These are phyloP conservation scores for Sebastes steindachneri DNA, from an alignment of 2,797 vertebrate species.

Conservation along the genomic window DNA sequence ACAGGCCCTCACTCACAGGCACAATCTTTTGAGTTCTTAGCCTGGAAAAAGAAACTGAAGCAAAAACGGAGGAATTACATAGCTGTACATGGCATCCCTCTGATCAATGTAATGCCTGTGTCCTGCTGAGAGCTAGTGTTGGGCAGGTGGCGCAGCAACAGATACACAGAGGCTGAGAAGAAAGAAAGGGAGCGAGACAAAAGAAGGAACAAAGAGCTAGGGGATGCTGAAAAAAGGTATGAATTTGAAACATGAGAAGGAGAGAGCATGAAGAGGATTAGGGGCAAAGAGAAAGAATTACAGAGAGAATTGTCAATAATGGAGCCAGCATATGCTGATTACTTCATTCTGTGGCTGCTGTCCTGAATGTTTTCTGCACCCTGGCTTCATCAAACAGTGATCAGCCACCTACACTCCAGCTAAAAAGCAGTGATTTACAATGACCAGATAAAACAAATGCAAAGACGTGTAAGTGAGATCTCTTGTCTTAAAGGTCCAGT, in stretches of 20 bases:
- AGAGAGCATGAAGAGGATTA: conserved; percentile 16
- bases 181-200: conserved; percentile 9
- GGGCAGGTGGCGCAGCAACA: conserved; percentile 28
- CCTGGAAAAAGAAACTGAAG: neutral
- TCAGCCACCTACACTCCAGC: neutral
- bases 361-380: neutral
- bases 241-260: conserved; percentile 25
- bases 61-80: conserved; percentile 26
- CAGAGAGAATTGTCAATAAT: conserved; percentile 21
- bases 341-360: conserved; percentile 15
- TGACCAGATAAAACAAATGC: neutral
- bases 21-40: conserved; percentile 3
- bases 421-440: neutral
- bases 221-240: conserved; percentile 2
- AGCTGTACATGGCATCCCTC: conserved; percentile 34
- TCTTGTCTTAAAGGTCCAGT: neutral
- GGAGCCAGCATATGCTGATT: neutral
- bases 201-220: conserved; percentile 33
- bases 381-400: neutral
- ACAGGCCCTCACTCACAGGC: neutral
- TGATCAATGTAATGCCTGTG: conserved; percentile 44
- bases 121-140: conserved; percentile 47
- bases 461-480: neutral
- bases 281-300: conserved; percentile 25
- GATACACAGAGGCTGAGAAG: conserved; percentile 22